Percentiles rank a stretch among this genome's conserved stretches.
Conservation (phyloP, 2,888 invertebrate genomes). For the Cephus nigrinus region DNA sequence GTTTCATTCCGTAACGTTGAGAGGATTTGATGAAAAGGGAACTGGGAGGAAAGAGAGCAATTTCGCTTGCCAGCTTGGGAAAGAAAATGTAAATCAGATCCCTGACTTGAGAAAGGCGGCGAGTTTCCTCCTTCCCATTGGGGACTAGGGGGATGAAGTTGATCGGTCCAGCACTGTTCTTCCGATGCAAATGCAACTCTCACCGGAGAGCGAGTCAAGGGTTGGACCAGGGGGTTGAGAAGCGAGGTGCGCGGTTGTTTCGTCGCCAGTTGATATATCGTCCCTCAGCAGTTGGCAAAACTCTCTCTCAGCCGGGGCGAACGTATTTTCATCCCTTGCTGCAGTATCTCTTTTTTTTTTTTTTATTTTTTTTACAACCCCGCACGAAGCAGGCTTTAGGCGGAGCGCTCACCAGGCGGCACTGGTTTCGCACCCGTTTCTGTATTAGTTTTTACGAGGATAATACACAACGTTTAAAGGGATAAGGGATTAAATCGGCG, state of each 20-base stretch:
- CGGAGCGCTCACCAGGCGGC: conserved; percentile 36
- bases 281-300: conserved; percentile 34
- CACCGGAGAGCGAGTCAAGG: conserved; percentile 35
- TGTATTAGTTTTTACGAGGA: conserved; percentile 66
- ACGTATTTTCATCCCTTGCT: conserved; percentile 35
- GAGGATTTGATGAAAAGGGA: background rate
- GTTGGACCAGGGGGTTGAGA: conserved; percentile 8
- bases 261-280: conserved; percentile 59
- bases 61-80: conserved; percentile 24
- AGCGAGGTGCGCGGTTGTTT: conserved; percentile 47
- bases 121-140: conserved; percentile 34
- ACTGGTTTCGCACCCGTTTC: conserved; percentile 33
- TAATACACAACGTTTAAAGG: conserved; percentile 66
- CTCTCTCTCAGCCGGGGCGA: conserved; percentile 24
- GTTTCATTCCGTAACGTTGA: background rate
- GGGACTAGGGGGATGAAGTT: conserved; percentile 38
- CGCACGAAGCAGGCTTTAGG: conserved; percentile 52
- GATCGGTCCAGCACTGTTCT: conserved; percentile 37
- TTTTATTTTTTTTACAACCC: conserved; percentile 28
- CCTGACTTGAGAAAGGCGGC: conserved; percentile 40
- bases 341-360: conserved; percentile 20
- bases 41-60: background rate
- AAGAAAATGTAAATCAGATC: conserved; percentile 57
- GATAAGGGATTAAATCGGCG: conserved; percentile 63
- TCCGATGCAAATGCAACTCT: conserved; percentile 63